phyloP scores from a whole-genome alignment of 2,113 vertebrate genomes.

The Typhlomys cinereus region DNA sequence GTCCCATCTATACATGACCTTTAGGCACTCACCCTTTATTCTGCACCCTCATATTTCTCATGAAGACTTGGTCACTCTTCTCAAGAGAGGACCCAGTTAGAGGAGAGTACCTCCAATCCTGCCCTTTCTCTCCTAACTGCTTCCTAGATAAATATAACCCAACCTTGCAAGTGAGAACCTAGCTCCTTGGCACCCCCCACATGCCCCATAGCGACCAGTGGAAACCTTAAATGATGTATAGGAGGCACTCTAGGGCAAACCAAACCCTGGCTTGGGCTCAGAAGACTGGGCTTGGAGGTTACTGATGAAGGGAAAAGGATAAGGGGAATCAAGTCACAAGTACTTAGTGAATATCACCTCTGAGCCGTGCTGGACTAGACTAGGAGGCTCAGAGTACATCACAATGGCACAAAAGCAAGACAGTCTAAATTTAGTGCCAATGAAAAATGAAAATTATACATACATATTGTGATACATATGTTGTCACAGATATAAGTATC shows the following conservation, averaged over 20 bases:
- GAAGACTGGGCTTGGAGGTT: background rate
- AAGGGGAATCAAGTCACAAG: background rate
- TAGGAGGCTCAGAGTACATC: background rate
- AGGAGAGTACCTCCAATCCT: too few species aligned
- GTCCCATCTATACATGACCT: background rate
- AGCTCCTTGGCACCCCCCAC: accelerated
- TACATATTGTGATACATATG: background rate
- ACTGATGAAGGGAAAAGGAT: background rate
- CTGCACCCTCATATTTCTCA: background rate
- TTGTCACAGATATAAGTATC: accelerated
- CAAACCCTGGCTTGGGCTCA: background rate
- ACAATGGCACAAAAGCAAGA: background rate
- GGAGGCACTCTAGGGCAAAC: background rate
- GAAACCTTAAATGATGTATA: background rate
- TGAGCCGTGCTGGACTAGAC: background rate
- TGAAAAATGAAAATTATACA: background rate
- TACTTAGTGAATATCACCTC: background rate
- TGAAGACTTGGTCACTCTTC: background rate
- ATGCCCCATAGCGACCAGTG: background rate
- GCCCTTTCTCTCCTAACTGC: background rate
- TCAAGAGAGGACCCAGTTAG: background rate
- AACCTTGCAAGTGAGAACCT: background rate
- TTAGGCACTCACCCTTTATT: background rate
- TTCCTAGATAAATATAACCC: background rate
- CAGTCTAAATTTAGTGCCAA: background rate